Base-by-base conservation (phyloP, 2,888 invertebrate genomes). In the Operophtera brumata region DNA sequence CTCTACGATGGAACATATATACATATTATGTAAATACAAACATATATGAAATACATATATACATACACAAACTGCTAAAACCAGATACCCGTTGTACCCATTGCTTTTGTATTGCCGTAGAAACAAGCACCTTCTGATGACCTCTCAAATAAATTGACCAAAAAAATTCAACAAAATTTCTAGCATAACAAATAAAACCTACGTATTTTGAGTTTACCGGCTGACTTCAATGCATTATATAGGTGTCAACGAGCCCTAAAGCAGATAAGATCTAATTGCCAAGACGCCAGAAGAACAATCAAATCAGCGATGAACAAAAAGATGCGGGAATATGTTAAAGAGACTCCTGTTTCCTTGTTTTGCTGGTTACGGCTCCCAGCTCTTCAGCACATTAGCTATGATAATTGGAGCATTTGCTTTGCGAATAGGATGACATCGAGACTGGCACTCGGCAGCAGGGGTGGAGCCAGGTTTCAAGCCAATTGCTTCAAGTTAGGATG, bases 341-440 rank as follows among this genome's bases (percentile, higher is more conserved):
- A 51, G 64, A 51, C 54, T 50, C 26, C 59, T 57, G 53, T 57
- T 59, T 61, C 64, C 51, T 65, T 71, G 71, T 66, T 73, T 71
- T 67, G 69, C 64, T 62, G 67, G 68, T 61, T 66, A 61, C 64
- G 61, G 63, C 67, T 65, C 65, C 45, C 72, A 73, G 75, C 77
- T 79, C 75, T 75, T 77, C 79, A 79, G 73, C 71, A 76, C 86
- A 85, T 87, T 86, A 86, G 80, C 77, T 87, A 87, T 85, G 86
- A 87, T 86, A 87, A 87, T 85, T 86, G 84, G 84, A 77, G 84
- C 85, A 85, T 87, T 86, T 84, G 84, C 84, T 82, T 83, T 78
- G 82, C 78, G 80, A 78, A 79, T 79, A 77, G 74, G 74, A 81
- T 77, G 81, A 78, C 79, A 81, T 78, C 69, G 77, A 69, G 65